Base-by-base conservation (phyloP, 2,888 invertebrate genomes). In the Ochropleura leucogaster region DNA sequence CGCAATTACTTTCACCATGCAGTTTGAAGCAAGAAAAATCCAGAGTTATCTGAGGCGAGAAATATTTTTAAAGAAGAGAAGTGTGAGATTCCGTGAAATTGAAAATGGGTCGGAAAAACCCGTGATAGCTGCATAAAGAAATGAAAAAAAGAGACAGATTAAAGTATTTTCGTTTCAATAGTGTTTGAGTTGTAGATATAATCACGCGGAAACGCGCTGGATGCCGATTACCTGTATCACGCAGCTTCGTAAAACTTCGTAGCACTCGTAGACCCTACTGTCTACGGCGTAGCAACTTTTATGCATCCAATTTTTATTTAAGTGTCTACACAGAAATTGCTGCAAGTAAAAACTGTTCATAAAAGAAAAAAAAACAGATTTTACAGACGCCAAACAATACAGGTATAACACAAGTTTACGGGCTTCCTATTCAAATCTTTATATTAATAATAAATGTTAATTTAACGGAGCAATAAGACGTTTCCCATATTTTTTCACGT, bases 361-460 rank as follows among this genome's bases (percentile, higher is more conserved):
- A 65, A 72, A 60, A 62, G 16, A 18, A 62, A 68, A 73, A 84
- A 67, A 74, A 74, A 73, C 67, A 79, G 30, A 10, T 51, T 67
- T 76, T 67, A 62, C 49, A 62, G 51, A 57, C 72, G 65, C 63
- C 62, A 77, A 80, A 82, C 78, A 81, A 84, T 69, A 79, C 66
- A 68, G 70, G 44, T 62, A 64, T 70, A 72, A 76, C 70, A 74
- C 55, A 83, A 73, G 68, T 80, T 82, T 80, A 82, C 60, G 68
- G 65, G 72, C 71, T 74, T 74, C 80, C 74, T 44, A 66, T 85
- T 85, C 78, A 73, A 74, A 78, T 80, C 67, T 79, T 82, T 77
- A 79, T 75, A 85, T 87, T 86, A 81, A 82, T 77, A 88, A 82
- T 85, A 88, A 89, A 89, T 82, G 83, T 89, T 88, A 88, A 90